Evolutionary conservation across 2,797 vertebrate species (phyloP), one percentile per base, ranked within the genome.

Genomic region (Cacajao melanocephalus): DNA sequence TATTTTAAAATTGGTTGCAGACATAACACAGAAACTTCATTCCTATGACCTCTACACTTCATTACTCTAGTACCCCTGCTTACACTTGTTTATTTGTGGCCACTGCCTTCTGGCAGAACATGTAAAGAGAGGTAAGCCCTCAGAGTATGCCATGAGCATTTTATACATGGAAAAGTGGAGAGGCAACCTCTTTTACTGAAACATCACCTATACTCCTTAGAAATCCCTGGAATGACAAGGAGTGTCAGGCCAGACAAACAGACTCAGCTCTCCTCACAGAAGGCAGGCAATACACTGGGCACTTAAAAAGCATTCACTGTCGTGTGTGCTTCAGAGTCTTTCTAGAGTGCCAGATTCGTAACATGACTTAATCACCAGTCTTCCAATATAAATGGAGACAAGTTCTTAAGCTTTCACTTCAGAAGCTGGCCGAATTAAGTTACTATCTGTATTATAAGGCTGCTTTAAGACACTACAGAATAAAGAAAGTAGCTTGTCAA

Each of bases 361-460:
- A 73, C n/a, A 8, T 24, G 46, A 52, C 11, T 36, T 91, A 39
- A 76, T 96, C 78, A 70, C 44, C 36, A 36, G 39, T 78, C 36
- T 92, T 78, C 70, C n/a, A 58, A 93, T 8, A 75, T 58, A 58
- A 97, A 75, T 24, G 17, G 41, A 96, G 64, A 92, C 57, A 95
- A 81, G 58, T 78, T 89, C 61, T 95, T 55, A 36, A 95, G 36
- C 50, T 93, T 97, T 93, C 76, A 76, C 57, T 83, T 96, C n/a
- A 76, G 70, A 14, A 79, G 55, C 24, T 84, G 50, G 41, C 61
- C 91, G 50, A 89, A 83, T 50, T 57, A 81, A 28, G 7, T 87
- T 90, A 84, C 55, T 55, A 75, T 78, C 36, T 85, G 9, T 73
- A 92, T 30, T 26, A 22, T 55, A 82, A 58, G 20, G 15, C 30